A percentile compares a stretch with the other conserved stretches of the same genome.
These are phyloP conservation scores for Ibycter americanus DNA, from an alignment of 2,797 vertebrate genomes.

Conservation along the genomic window DNA sequence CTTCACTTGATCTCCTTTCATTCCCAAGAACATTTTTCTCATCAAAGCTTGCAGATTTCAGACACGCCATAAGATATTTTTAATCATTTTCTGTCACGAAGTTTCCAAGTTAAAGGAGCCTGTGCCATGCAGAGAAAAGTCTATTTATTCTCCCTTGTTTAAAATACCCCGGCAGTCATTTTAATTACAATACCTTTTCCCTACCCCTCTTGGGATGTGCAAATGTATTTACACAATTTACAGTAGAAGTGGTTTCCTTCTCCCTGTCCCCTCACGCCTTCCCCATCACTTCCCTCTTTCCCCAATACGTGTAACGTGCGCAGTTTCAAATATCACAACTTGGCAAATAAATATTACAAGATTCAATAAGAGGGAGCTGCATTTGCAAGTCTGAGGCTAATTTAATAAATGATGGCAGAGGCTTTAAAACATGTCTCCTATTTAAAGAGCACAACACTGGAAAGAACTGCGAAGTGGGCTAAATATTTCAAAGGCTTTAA, in stretches of 20 bases:
- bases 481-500: constrained; percentile 54
- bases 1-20: constrained; percentile 57
- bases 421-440: constrained; percentile 50
- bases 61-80: constrained; percentile 68
- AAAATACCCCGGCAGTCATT: constrained; percentile 56
- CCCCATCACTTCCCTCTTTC: not conserved
- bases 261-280: constrained; percentile 16
- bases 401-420: constrained; percentile 64
- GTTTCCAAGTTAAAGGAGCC: constrained; percentile 59
- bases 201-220: constrained; percentile 26
- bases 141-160: constrained; percentile 66
- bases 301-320: not conserved
- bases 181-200: constrained; percentile 46
- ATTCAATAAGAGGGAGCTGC: constrained; percentile 54
- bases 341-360: constrained; percentile 63
- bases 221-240: constrained; percentile 37
- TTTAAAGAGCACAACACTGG: constrained; percentile 44
- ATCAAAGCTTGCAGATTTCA: constrained; percentile 62
- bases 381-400: constrained; percentile 67
- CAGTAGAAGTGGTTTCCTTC: constrained; percentile 21
- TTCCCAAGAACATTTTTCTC: constrained; percentile 59
- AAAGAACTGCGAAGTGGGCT: constrained; percentile 41
- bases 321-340: constrained; percentile 22
- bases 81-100: constrained; percentile 71
- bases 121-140: constrained; percentile 18